Percentiles rank a stretch among this genome's conserved stretches.
phyloP scores from a whole-genome alignment of 2,888 invertebrate genomes.

The Archips xylosteana region DNA sequence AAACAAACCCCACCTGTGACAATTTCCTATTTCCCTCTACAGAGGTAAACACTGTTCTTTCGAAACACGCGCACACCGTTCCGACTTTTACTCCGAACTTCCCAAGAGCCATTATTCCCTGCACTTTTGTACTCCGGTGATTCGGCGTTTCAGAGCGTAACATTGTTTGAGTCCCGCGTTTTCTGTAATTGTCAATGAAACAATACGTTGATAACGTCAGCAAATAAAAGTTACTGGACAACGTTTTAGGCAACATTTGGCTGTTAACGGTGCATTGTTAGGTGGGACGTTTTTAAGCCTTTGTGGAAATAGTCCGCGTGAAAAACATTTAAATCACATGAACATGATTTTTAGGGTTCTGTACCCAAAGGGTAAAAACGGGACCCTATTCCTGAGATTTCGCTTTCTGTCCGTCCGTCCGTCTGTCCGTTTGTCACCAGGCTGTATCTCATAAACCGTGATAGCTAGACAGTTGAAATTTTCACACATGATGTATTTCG shows the following conservation, averaged over 20 bases:
- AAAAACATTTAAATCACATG: too few relatives aligned
- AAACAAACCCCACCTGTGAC: slow-evolving; percentile 33
- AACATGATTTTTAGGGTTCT: too few relatives aligned
- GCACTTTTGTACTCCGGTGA: slow-evolving; percentile 13
- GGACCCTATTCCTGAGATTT: too few relatives aligned
- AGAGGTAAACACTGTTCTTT: slow-evolving; percentile 24
- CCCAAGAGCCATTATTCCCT: not conserved
- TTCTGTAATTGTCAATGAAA: slow-evolving; percentile 57
- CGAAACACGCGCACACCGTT: not conserved
- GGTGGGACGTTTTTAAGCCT: slow-evolving; percentile 7
- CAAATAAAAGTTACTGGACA: slow-evolving; percentile 46
- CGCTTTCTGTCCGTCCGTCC: too few relatives aligned
- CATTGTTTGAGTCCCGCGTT: slow-evolving; percentile 40
- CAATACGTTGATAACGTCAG: slow-evolving; percentile 53
- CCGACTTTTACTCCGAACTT: not conserved
- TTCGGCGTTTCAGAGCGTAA: slow-evolving; percentile 31
- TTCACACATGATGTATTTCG: too few relatives aligned
- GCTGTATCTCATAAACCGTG: too few relatives aligned
- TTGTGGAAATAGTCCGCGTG: not conserved
- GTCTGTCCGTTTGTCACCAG: too few relatives aligned
- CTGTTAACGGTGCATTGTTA: slow-evolving; percentile 30
- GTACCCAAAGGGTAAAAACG: too few relatives aligned
- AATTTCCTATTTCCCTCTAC: slow-evolving; percentile 32
- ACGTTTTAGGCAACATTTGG: slow-evolving; percentile 32
- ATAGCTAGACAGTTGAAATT: too few relatives aligned